Conservation (phyloP, 2,888 invertebrate species). For the Luffia ferchaultella region DNA sequence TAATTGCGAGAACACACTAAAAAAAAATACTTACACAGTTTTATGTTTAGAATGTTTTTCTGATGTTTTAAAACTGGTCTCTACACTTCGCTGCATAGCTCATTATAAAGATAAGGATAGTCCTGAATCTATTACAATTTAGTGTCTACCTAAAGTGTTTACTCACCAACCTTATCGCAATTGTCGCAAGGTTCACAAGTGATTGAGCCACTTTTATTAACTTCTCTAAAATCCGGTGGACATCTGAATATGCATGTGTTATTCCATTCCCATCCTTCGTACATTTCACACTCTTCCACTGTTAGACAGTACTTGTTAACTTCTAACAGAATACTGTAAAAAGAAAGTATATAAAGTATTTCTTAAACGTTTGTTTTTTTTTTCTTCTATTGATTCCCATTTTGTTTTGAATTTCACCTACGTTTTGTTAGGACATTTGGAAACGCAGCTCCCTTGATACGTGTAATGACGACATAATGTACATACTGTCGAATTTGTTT, state of each 20-base stretch:
- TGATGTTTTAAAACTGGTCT: too few relatives aligned
- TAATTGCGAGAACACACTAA: too few relatives aligned
- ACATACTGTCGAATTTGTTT: slow-evolving; percentile 62
- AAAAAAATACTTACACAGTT: too few relatives aligned
- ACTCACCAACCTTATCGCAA: slow-evolving; percentile 31
- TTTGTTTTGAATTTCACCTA: too few relatives aligned
- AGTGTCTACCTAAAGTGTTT: too few relatives aligned
- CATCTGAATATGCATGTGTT: slow-evolving; percentile 65
- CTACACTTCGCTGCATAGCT: too few relatives aligned
- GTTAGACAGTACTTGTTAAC: slow-evolving; percentile 74
- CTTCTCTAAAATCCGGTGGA: slow-evolving; percentile 27
- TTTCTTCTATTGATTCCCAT: too few relatives aligned
- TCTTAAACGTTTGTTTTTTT: too few relatives aligned
- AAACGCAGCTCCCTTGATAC: slow-evolving; percentile 65
- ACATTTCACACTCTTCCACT: slow-evolving; percentile 67
- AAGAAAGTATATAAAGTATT: too few relatives aligned
- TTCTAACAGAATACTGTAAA: slow-evolving; percentile 56
- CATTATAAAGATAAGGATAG: too few relatives aligned
- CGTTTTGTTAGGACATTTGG: slow-evolving; percentile 72
- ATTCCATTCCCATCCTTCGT: slow-evolving; percentile 67
- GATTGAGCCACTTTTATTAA: slow-evolving; percentile 11
- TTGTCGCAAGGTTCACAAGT: slow-evolving; percentile 30
- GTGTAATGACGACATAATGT: slow-evolving; percentile 71
- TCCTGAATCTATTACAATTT: too few relatives aligned
- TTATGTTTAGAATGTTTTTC: too few relatives aligned